These are phyloP conservation scores for Sphenodon punctatus DNA, from an alignment of 2,797 vertebrate genomes.

Conservation along the genomic window DNA sequence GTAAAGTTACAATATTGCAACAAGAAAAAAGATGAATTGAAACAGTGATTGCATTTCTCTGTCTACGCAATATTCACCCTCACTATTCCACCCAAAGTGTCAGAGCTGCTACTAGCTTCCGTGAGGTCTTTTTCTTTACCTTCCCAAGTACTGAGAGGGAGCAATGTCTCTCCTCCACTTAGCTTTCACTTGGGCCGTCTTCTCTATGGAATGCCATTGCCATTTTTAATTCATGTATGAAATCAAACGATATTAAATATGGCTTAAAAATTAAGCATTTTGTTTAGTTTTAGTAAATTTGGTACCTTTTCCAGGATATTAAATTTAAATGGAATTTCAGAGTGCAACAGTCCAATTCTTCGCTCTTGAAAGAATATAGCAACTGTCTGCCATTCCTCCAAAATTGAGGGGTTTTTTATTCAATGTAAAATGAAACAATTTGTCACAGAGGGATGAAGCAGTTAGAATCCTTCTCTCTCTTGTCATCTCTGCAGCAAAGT, in stretches of 20 bases:
- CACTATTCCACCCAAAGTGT: neutral
- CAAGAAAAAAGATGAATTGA: no score
- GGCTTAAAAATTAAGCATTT: neutral
- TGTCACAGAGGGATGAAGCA: neutral
- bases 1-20: no score
- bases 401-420: neutral
- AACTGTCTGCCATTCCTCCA: neutral
- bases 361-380: neutral
- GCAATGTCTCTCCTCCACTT: neutral
- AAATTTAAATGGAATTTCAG: neutral
- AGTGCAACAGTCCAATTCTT: neutral
- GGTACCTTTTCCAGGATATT: neutral
- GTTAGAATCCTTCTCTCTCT: neutral
- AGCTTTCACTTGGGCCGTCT: neutral
- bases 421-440: neutral
- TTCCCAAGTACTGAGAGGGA: neutral
- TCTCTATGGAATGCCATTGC: neutral
- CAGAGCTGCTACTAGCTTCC: neutral
- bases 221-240: neutral
- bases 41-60: no score
- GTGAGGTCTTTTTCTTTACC: slow-evolving; percentile 23
- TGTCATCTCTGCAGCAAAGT: no score
- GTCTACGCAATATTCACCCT: no score
- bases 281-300: neutral
- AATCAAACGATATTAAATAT: neutral